Evolutionary conservation across 2,888 invertebrate species (phyloP).

Genomic region (Lydus trimaculatus): DNA sequence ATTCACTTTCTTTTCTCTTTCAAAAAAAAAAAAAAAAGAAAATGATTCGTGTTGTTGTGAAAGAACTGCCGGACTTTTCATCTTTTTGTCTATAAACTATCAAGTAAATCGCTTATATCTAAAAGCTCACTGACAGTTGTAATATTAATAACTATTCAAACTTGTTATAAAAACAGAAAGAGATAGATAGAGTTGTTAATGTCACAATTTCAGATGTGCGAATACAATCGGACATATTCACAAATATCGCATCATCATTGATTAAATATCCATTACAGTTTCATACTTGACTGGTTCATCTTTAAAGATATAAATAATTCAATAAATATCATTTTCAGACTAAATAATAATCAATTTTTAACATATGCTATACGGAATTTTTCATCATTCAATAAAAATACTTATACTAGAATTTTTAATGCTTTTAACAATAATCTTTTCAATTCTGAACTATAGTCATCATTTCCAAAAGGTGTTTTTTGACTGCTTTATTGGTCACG

Average conservation of each 20-base stretch:
- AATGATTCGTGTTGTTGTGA: not conserved
- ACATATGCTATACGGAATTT: not conserved
- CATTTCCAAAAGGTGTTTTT: not conserved
- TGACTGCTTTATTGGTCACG: no score
- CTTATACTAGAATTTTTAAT: no score
- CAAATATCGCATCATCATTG: not conserved
- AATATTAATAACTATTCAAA: not conserved
- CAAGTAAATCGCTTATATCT: not conserved
- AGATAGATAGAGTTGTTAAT: not conserved
- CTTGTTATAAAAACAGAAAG: not conserved
- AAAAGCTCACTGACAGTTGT: not conserved
- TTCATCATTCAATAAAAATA: not conserved
- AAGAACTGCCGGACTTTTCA: not conserved
- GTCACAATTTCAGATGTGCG: not conserved
- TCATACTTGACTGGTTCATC: not conserved
- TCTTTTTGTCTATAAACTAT: not conserved
- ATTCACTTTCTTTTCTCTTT: not conserved
- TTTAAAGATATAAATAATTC: not conserved
- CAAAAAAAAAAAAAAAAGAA: not conserved
- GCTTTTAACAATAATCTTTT: not conserved
- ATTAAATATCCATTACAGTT: conserved; percentile 3
- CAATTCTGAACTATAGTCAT: not conserved
- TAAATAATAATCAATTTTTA: not conserved
- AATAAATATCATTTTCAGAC: not conserved
- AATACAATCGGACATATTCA: not conserved